These are phyloP conservation scores for Apaloderma vittatum DNA, from an alignment of 2,113 vertebrate species.

Conservation along the genomic window DNA sequence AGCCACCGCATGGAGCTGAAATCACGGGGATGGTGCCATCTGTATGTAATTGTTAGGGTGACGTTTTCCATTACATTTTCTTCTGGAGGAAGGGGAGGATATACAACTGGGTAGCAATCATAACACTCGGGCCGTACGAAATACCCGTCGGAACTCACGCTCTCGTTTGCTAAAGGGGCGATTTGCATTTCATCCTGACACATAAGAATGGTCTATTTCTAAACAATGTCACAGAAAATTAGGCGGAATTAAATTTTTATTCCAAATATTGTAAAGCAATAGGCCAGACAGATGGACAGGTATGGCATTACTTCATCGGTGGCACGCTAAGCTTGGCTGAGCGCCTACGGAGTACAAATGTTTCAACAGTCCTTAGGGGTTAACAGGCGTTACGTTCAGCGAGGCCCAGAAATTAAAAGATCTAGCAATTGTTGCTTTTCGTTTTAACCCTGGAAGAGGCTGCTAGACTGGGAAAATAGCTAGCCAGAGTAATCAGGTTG, in stretches of 20 bases:
- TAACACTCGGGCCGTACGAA: slow-evolving; percentile 55
- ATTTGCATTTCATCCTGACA: slow-evolving; percentile 73
- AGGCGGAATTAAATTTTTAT: slow-evolving; percentile 57
- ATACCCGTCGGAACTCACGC: slow-evolving; percentile 58
- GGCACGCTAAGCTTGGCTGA: slow-evolving; percentile 62
- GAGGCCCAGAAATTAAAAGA: slow-evolving; percentile 47
- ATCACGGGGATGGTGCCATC: slow-evolving; percentile 46
- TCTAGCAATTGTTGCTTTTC: slow-evolving; percentile 43
- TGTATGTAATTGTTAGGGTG: slow-evolving; percentile 61
- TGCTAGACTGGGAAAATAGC: not conserved
- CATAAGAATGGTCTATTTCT: slow-evolving; percentile 56
- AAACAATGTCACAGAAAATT: slow-evolving; percentile 74
- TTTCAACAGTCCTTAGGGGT: slow-evolving; percentile 65
- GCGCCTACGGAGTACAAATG: slow-evolving; percentile 39
- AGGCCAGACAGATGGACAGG: slow-evolving; percentile 74
- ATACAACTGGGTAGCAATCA: slow-evolving; percentile 58
- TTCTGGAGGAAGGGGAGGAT: slow-evolving; percentile 30
- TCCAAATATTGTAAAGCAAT: slow-evolving; percentile 74
- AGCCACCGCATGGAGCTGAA: slow-evolving; percentile 52
- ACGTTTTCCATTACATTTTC: slow-evolving; percentile 72
- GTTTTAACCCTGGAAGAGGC: slow-evolving; percentile 61
- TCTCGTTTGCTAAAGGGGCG: not conserved
- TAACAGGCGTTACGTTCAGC: slow-evolving; percentile 48
- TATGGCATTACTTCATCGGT: slow-evolving; percentile 75
- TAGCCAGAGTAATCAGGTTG: not conserved